Percentiles rank a stretch among this genome's conserved stretches.
phyloP scores from a whole-genome alignment of 2,888 invertebrate genomes.

The Aphidius colemani region DNA sequence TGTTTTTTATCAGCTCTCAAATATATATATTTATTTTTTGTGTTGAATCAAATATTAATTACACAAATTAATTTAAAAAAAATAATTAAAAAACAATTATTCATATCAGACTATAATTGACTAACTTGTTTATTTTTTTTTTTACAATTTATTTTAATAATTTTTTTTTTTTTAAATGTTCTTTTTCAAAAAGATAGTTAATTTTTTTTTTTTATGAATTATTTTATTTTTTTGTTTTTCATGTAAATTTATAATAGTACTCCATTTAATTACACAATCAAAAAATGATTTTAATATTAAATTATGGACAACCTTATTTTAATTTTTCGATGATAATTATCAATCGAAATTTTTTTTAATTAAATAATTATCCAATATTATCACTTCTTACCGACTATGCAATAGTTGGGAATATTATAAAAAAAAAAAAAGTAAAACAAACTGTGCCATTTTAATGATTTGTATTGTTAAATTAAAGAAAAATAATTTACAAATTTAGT shows the following conservation, averaged over 20 bases:
- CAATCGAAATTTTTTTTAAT: slow-evolving; percentile 47
- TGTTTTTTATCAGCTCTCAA: slow-evolving; percentile 7
- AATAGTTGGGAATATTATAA: slow-evolving; percentile 38
- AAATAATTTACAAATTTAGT: no score
- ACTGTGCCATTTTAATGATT: slow-evolving; percentile 38
- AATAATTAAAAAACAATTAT: slow-evolving; percentile 44
- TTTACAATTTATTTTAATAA: slow-evolving; percentile 44
- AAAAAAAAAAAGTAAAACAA: slow-evolving; percentile 32
- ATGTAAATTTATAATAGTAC: slow-evolving; percentile 17
- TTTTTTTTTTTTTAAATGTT: slow-evolving; percentile 22
- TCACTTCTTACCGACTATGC: slow-evolving; percentile 43
- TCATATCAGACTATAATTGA: slow-evolving; percentile 54
- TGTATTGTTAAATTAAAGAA: neutral
- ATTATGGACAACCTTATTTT: slow-evolving; percentile 58
- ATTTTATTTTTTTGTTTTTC: slow-evolving; percentile 10
- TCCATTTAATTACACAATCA: slow-evolving; percentile 15
- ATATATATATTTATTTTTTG: slow-evolving; percentile 21
- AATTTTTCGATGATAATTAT: slow-evolving; percentile 44
- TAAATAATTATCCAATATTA: slow-evolving; percentile 43
- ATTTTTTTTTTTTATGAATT: slow-evolving; percentile 10
- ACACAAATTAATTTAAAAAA: slow-evolving; percentile 39
- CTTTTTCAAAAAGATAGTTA: slow-evolving; percentile 29
- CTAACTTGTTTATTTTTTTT: slow-evolving; percentile 56
- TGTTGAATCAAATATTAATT: slow-evolving; percentile 46
- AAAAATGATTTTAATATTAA: slow-evolving; percentile 38